These are phyloP conservation scores for Rhea americana DNA, from an alignment of 2,113 vertebrate species.

Conservation along the genomic window DNA sequence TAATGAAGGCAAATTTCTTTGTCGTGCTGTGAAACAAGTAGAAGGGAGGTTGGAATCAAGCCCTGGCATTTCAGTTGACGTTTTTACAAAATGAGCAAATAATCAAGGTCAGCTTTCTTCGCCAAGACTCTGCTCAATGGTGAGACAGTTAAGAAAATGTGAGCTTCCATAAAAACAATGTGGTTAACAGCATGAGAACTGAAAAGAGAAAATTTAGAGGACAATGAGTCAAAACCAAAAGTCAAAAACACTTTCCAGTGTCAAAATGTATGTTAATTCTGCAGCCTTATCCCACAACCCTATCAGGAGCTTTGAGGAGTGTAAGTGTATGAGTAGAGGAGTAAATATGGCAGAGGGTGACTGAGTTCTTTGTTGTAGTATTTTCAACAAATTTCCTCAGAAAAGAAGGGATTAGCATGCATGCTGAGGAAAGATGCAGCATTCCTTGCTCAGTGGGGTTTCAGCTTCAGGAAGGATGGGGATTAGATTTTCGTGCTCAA, in stretches of 20 bases:
- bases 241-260: neutral
- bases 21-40: neutral
- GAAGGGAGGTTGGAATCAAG: neutral
- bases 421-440: neutral
- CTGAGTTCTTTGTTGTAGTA: neutral
- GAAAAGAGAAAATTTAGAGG: neutral
- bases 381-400: neutral
- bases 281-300: neutral
- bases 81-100: neutral
- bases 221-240: neutral
- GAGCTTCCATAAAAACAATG: neutral
- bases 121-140: neutral
- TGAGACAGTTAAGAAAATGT: neutral
- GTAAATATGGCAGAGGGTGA: neutral
- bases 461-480: neutral
- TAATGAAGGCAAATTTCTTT: neutral
- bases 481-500: neutral
- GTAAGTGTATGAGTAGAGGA: neutral
- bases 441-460: rapidly evolving
- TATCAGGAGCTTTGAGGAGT: neutral
- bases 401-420: neutral
- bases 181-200: neutral
- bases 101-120: neutral
- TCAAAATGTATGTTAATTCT: neutral
- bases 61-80: neutral